A percentile compares a stretch with the other conserved stretches of the same genome.
These are phyloP conservation scores for Bembecia ichneumoniformis DNA, from an alignment of 2,888 invertebrate genomes.

Conservation along the genomic window DNA sequence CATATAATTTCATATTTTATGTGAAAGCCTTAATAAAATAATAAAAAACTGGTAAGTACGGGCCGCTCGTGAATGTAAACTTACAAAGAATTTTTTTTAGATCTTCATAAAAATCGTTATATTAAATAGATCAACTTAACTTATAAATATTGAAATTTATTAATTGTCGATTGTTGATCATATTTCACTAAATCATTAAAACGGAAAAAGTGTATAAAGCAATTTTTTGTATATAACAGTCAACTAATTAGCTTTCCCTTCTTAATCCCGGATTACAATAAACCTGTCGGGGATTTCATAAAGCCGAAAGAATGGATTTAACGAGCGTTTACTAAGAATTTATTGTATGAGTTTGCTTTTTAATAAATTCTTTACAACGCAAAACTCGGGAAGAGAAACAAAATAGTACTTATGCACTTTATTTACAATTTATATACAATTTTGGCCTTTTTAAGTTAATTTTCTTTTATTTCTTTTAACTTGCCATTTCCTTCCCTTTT, in stretches of 20 bases:
- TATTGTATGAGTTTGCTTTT: conserved; percentile 10
- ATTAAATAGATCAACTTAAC: no score
- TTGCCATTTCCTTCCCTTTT: no score
- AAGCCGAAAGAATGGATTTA: conserved; percentile 25
- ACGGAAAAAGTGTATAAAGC: no score
- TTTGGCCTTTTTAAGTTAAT: background rate
- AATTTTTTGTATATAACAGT: background rate
- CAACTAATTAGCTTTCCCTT: conserved; percentile 25
- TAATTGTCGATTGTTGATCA: no score
- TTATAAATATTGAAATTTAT: no score
- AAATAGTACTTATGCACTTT: background rate
- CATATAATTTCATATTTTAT: no score
- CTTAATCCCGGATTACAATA: conserved; percentile 31
- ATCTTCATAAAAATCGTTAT: no score
- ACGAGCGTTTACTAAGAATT: conserved; percentile 25
- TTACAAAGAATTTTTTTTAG: no score
- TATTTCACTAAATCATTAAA: no score
- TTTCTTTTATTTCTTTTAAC: background rate
- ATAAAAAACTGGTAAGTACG: no score
- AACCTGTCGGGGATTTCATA: conserved; percentile 30
- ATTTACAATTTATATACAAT: background rate
- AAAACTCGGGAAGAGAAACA: background rate
- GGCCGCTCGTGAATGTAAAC: no score
- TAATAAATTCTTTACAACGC: conserved; percentile 6
- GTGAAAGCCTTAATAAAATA: no score